Conservation (phyloP, 2,113 vertebrate genomes). For the Coryphaenoides rupestris region DNA sequence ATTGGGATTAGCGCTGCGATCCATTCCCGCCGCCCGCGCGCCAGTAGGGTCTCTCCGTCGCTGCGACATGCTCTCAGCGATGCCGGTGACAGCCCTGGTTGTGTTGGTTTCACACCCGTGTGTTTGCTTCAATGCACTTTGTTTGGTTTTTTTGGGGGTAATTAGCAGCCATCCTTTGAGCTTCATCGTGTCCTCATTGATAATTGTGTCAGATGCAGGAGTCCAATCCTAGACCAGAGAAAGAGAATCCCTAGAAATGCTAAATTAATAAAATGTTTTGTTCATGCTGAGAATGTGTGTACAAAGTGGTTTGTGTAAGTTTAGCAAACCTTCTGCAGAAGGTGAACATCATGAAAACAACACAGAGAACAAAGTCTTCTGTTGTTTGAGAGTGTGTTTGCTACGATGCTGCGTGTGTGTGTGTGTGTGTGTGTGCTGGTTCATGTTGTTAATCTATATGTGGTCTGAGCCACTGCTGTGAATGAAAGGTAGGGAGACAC, state of each 20-base stretch:
- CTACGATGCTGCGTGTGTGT: no score
- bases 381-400: no score
- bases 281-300: background rate
- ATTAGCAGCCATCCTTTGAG: slow-evolving; percentile 4
- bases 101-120: slow-evolving; percentile 43
- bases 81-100: slow-evolving; percentile 41
- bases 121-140: slow-evolving; percentile 37
- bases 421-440: no score
- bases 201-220: background rate
- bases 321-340: background rate
- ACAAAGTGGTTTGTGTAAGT: background rate
- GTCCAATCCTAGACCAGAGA: background rate
- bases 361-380: no score
- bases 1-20: slow-evolving; percentile 53
- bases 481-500: no score
- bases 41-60: slow-evolving; percentile 40
- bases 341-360: no score
- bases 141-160: slow-evolving; percentile 45
- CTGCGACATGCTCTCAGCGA: slow-evolving; percentile 53
- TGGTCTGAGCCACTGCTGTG: no score
- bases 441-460: no score
- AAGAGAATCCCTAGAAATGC: background rate
- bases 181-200: background rate
- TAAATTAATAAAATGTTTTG: background rate
- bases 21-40: slow-evolving; percentile 41